These are phyloP conservation scores for Cotesia congregata DNA, from an alignment of 2,888 invertebrate genomes.

Conservation along the genomic window DNA sequence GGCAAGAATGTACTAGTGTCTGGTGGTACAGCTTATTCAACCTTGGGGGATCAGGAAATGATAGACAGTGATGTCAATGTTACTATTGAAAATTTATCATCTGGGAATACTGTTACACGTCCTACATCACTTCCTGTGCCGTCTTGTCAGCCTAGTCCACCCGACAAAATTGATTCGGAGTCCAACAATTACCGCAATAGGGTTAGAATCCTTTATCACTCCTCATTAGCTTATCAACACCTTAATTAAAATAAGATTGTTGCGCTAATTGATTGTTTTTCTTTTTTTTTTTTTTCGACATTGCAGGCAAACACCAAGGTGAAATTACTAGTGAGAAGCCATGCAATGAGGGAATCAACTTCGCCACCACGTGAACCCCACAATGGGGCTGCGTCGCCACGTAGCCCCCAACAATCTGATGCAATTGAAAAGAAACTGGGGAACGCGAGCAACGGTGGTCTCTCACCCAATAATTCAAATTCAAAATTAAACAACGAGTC, in stretches of 20 bases:
- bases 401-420: constrained; percentile 59
- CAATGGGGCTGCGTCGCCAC: constrained; percentile 57
- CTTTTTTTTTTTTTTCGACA: neutral
- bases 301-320: constrained; percentile 80
- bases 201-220: constrained; percentile 52
- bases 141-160: constrained; percentile 48
- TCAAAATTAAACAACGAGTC: constrained; percentile 65
- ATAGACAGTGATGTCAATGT: constrained; percentile 66
- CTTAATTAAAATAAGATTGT: too few species aligned
- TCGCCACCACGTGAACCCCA: constrained; percentile 73
- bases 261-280: neutral
- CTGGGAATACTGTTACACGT: constrained; percentile 52
- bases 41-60: constrained; percentile 63
- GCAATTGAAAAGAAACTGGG: constrained; percentile 54
- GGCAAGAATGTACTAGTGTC: constrained; percentile 63
- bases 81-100: constrained; percentile 46
- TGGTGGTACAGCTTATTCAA: constrained; percentile 55
- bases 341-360: constrained; percentile 90
- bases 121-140: constrained; percentile 47
- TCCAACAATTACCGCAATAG: constrained; percentile 65
- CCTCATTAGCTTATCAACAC: neutral
- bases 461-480: constrained; percentile 54
- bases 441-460: constrained; percentile 45
- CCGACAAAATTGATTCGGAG: constrained; percentile 62
- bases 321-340: constrained; percentile 88